Evolutionary conservation across 2,888 invertebrate genomes (phyloP).

Genomic region (Polietes domitor): DNA sequence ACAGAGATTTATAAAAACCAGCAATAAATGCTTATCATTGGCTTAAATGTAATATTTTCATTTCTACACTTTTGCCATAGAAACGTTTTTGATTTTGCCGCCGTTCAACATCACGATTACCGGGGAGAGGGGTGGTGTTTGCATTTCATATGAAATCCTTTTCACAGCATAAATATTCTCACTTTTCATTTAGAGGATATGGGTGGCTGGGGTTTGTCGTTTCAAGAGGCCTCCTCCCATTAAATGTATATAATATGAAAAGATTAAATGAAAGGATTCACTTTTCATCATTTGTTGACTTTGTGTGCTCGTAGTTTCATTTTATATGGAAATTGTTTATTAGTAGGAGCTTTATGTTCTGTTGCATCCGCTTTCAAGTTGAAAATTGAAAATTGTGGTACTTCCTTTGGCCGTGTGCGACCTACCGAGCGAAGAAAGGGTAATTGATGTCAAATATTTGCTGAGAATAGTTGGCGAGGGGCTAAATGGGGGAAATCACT

Average conservation of each 20-base stretch:
- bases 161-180: conserved; percentile 2
- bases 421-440: conserved; percentile 22
- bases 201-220: background rate
- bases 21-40: conserved; percentile 12
- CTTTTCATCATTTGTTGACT: conserved; percentile 12
- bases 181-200: background rate
- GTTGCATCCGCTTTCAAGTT: background rate
- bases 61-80: background rate
- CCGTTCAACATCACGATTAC: background rate
- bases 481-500: conserved; percentile 14
- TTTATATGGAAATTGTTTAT: conserved; percentile 48
- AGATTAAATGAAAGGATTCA: conserved; percentile 11
- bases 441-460: conserved; percentile 64
- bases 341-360: conserved; percentile 35
- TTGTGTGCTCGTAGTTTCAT: conserved; percentile 8
- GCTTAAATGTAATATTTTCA: conserved; percentile 24
- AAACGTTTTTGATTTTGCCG: conserved; percentile 16
- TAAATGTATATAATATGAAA: background rate
- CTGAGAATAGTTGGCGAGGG: background rate
- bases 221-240: background rate
- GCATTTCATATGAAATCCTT: conserved; percentile 7
- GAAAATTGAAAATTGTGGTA: background rate
- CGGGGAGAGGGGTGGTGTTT: background rate
- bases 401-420: background rate
- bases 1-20: background rate